Evolutionary conservation across 2,888 invertebrate genomes (phyloP), one percentile per base, ranked within the genome.

Genomic region (Parnassius mnemosyne): DNA sequence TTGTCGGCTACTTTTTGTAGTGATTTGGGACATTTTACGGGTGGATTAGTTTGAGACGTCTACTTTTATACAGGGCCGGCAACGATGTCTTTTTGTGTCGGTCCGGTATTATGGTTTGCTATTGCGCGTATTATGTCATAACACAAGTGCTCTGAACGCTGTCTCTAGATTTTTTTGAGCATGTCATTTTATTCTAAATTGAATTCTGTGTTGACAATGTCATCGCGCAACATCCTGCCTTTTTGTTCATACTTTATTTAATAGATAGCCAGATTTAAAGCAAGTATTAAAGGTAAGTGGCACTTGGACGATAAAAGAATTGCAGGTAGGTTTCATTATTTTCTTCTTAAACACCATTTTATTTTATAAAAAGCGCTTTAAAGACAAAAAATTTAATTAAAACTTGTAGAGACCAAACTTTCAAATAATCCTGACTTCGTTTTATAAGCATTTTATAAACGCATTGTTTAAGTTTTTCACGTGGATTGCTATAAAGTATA

Each of bases 81-180:
- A 78, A 78, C 79, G 83, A 84, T 80, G 88, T 83, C 88, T 90
- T 90, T 90, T 91, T 90, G 82, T 86, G 68, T 65, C 70, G 71
- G 76, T 70, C 74, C 77, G 72, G 79, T 78, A 85, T 90, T 89
- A 89, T 85, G 85, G 85, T 85, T 80, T 81, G 84, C 76, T 80
- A 84, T 90, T 89, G 87, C 91, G 88, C 84, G 87, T 81, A 90
- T 91, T 88, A 89, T 91, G 91, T 91, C 91, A 91, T 91, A 91
- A 91, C 91, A 91, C 80, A 81, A 80, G 80, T 81, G 81, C 80
- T 84, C 89, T 83, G 84, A 79, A 81, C 71, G 78, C 49, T 49
- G 76, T 80, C 78, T 81, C 80, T 72, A 75, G 71, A 71, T 71
- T 71, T 78, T 85, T 86, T 87, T 89, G 89, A 85, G 83, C 66